Evolutionary conservation across 2,113 vertebrate genomes (phyloP), one percentile per base, ranked within the genome.

Genomic region (Podilymbus podiceps): DNA sequence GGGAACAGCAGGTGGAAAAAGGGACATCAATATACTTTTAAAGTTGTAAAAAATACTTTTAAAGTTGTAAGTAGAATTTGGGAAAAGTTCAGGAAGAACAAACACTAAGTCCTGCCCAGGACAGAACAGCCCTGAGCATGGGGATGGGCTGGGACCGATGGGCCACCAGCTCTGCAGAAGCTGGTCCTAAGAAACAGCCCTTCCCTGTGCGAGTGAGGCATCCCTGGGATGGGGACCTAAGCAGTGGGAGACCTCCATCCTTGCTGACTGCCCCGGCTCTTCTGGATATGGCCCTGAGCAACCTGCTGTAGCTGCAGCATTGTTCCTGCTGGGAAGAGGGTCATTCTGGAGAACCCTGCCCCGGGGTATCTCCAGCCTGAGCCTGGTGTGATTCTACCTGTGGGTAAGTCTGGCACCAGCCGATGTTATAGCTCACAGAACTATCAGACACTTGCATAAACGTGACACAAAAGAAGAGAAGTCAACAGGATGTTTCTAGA

Each of bases 261-360:
- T 16, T 46, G 19, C 27, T 16, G 33, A 12, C 42, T 59, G 38
- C 7, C 18, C 24, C 12, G 7, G 0, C n/a, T 67, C 1, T 0
- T 42, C 58, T 49, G 31, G 38, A 33, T 31, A 75, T 12, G 28
- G 42, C 4, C 28, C 52, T 35, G 47, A 77, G 59, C 69, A 27
- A 49, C 27, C 30, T 38, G 15, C 20, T 71, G 33, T 19, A 67
- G 33, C 52, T 69, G 62, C 16, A n/a, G 28, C 12, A 12, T 20
- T 44, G 46, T 23, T 44, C 27, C n/a, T 81, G 30, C 38, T 55
- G 20, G n/a, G 17, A 86, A 12, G 0, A 0, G 15, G 12, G 56
- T 33, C 0, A 0, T 30, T 40, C 49, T 30, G 49, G 49, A 42
- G 16, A 47, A 17, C 7, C 15, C 38, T 59, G 33, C 13, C 19